Conservation (phyloP, 1,140 invertebrate genomes). For the Nasonia longicornis region DNA sequence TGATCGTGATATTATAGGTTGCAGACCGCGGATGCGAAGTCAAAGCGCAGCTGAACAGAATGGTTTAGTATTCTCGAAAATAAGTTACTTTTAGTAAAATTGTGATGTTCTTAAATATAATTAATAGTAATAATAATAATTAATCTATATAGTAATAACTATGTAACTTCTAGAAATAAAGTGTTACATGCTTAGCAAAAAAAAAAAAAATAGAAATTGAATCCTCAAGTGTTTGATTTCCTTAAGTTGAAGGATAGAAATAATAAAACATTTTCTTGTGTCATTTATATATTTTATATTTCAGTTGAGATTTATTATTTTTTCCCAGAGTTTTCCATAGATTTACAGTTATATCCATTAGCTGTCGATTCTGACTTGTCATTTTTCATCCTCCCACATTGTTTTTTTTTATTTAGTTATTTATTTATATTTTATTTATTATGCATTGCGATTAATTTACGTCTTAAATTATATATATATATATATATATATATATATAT, state of each 20-base stretch:
- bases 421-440: conserved; percentile 42
- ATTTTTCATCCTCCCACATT: conserved; percentile 34
- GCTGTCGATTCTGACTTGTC: conserved; percentile 26
- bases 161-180: background rate
- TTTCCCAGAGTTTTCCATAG: conserved; percentile 32
- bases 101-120: conserved; percentile 40
- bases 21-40: background rate
- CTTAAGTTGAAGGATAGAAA: background rate
- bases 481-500: conserved; percentile 37
- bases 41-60: background rate
- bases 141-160: background rate
- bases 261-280: conserved; percentile 24
- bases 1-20: background rate
- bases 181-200: conserved; percentile 22
- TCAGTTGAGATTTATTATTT: conserved; percentile 44
- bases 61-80: conserved; percentile 11
- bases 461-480: conserved; percentile 32
- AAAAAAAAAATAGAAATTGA: background rate
- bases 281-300: conserved; percentile 46
- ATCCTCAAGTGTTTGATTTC: background rate
- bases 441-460: conserved; percentile 40
- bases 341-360: conserved; percentile 44
- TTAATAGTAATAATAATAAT: background rate
- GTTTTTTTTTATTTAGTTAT: conserved; percentile 29
- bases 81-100: conserved; percentile 39